Evolutionary conservation across 1,140 invertebrate species (phyloP).

Genomic region (Pantala flavescens): DNA sequence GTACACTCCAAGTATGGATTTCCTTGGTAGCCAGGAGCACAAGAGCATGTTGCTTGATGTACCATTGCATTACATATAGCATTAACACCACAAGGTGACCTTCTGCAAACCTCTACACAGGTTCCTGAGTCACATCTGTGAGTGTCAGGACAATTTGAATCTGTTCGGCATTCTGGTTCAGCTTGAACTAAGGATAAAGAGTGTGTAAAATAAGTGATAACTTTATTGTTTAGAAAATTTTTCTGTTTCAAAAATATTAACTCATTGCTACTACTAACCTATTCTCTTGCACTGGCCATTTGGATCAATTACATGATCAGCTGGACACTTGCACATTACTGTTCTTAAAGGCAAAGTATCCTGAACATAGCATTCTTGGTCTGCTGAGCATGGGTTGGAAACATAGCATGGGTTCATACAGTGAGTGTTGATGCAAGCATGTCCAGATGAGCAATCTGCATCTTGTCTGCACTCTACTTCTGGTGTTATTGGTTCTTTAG

Average conservation of each 20-base stretch:
- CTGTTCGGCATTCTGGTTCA: constrained; percentile 50
- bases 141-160: constrained; percentile 57
- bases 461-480: constrained; percentile 57
- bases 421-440: constrained; percentile 62
- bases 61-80: constrained; percentile 65
- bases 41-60: constrained; percentile 66
- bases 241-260: not conserved
- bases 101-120: constrained; percentile 67
- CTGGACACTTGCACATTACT: constrained; percentile 69
- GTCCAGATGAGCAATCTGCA: constrained; percentile 57
- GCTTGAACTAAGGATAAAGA: constrained; percentile 27
- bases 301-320: constrained; percentile 51
- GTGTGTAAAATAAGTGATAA: not conserved
- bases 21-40: constrained; percentile 65
- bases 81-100: constrained; percentile 69
- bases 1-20: constrained; percentile 74
- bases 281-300: constrained; percentile 53
- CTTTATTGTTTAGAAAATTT: too few relatives aligned
- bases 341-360: constrained; percentile 68
- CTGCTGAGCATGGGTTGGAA: constrained; percentile 54
- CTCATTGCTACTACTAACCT: constrained; percentile 28
- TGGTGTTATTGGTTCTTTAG: constrained; percentile 24
- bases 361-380: constrained; percentile 65
- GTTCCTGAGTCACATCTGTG: constrained; percentile 62
- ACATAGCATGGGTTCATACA: constrained; percentile 66